Evolutionary conservation across 2,113 vertebrate species (phyloP).

Genomic region (Ariopsis seemanni): DNA sequence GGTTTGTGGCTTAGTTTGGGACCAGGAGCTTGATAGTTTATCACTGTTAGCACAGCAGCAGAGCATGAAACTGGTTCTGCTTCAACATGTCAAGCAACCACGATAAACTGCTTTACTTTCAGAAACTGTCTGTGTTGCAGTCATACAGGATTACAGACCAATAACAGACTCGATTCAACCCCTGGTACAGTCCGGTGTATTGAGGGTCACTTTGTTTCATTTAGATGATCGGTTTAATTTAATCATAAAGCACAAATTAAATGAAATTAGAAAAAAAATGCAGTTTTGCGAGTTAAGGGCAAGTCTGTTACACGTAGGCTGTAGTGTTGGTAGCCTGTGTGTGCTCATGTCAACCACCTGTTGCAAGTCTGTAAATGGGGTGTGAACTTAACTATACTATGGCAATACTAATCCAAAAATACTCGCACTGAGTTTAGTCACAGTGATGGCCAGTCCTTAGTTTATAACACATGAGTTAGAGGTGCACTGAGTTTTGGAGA

Average conservation of each 20-base stretch:
- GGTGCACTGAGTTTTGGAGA: neutral
- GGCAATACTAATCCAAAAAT: conserved; percentile 6
- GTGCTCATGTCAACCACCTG: neutral
- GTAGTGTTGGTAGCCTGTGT: neutral
- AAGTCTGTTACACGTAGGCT: neutral
- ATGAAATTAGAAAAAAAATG: neutral
- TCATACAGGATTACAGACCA: neutral
- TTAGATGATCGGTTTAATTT: neutral
- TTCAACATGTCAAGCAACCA: neutral
- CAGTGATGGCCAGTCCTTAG: neutral
- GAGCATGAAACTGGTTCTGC: neutral
- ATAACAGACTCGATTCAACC: neutral
- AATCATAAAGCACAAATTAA: neutral
- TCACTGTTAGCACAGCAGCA: neutral
- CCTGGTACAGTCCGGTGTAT: neutral
- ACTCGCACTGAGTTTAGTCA: neutral
- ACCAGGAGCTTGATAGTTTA: neutral
- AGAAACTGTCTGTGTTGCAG: neutral
- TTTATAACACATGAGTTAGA: neutral
- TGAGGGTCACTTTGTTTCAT: neutral
- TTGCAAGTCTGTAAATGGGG: conserved; percentile 22
- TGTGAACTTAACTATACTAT: neutral
- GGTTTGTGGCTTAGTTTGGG: neutral
- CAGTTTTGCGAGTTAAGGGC: neutral
- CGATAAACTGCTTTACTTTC: neutral